A percentile compares a stretch with the other conserved stretches of the same genome.
These are phyloP conservation scores for Drosophila trichaetosa DNA, from an alignment of 2,888 invertebrate genomes.

Conservation along the genomic window DNA sequence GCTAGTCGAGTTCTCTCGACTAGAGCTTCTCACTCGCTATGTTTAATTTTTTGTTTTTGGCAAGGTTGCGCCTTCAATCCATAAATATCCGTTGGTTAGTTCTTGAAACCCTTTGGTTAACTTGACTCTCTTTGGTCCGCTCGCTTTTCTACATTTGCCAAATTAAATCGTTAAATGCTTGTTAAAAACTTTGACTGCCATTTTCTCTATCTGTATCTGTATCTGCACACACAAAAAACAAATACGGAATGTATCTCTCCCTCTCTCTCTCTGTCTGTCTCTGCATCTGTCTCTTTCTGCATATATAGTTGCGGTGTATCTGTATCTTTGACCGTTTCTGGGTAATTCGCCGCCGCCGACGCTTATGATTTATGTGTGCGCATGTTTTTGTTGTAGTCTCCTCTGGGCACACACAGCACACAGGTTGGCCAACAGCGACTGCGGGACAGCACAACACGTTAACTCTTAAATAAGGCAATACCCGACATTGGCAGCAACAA, in stretches of 20 bases:
- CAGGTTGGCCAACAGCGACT: constrained; percentile 42
- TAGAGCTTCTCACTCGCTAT: not conserved
- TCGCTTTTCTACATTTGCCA: constrained; percentile 66
- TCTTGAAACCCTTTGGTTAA: constrained; percentile 56
- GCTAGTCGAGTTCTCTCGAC: not conserved
- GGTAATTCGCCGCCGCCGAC: constrained; percentile 69
- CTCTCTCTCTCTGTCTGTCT: constrained; percentile 1
- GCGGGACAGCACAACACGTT: constrained; percentile 28
- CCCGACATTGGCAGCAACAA: constrained; percentile 36
- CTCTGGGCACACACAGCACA: constrained; percentile 30
- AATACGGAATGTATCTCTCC: constrained; percentile 3
- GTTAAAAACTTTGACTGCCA: constrained; percentile 81
- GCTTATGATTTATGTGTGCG: constrained; percentile 75
- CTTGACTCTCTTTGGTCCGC: constrained; percentile 12
- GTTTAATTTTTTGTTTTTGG: constrained; percentile 45
- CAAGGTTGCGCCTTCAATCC: constrained; percentile 81
- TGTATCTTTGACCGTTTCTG: constrained; percentile 68
- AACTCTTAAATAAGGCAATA: constrained; percentile 65
- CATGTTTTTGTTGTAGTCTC: constrained; percentile 67
- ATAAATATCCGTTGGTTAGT: constrained; percentile 75
- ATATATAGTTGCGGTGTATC: constrained; percentile 26
- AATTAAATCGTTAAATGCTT: constrained; percentile 81
- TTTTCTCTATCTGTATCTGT: constrained; percentile 49
- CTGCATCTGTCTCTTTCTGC: not conserved
- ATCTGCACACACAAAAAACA: constrained; percentile 3